Base-by-base conservation (phyloP, 1,140 invertebrate species). In the Brachionus angularis region DNA sequence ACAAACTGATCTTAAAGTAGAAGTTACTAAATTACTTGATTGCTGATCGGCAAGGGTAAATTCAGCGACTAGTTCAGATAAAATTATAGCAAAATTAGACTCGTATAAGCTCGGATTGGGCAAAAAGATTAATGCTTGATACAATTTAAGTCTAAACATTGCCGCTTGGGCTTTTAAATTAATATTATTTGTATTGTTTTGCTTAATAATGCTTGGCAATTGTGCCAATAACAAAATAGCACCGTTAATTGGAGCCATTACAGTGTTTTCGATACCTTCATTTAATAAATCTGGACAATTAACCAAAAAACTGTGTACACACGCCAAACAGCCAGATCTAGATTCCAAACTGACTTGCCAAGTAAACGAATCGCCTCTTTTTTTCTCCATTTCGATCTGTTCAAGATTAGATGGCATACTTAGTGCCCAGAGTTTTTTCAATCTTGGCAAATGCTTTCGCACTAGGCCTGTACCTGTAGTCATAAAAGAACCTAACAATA, bases 271-370 rank as follows among this genome's bases (percentile, higher is more conserved):
- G 25, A 67, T n/a, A 25, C 5, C 53, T 36, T 72, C 50, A 46
- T 47, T 18, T 29, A 67, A n/a, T 25, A 49, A 58, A 34, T 52
- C 14, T 29, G 14, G 10, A 55, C 29, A 49, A 29, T 53, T 52
- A 12, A 16, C n/a, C 25, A 58, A 34, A 47, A 71, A 64, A 49
- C 72, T 47, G 74, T 79, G n/a, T 49, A 55, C 72, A 42, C 79
- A 77, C 14, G 92, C 93, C 3, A 99, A 80, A 10, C 96, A 96
- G 0, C 96, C 96, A 14, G 95, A 91, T 69, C 96, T 85, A 14
- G 92, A 93, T 84, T 98, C 94, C 49, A 99, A 81, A 1, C 94
- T 96, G 18, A 98, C 91, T 85, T 97, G 93, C 96, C 96, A 98
- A 42, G 95, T 98, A 79, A 98, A 98, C 0, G 92, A 90, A 84